Evolutionary conservation across 2,888 invertebrate species (phyloP).

Genomic region (Athalia rosae): DNA sequence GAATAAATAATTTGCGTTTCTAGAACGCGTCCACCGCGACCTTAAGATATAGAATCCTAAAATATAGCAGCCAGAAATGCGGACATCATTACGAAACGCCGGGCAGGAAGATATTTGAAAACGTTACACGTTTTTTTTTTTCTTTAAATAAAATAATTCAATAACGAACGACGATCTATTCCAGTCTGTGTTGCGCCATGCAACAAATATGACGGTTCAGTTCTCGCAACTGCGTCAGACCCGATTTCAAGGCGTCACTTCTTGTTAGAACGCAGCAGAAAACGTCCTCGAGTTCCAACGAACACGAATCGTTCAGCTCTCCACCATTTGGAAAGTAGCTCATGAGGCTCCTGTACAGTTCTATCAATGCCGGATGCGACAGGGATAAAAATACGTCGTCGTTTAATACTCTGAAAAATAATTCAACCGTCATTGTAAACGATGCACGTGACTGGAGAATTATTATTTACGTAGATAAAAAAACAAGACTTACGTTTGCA

Average conservation of each 20-base stretch:
- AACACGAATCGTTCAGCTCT: conserved; percentile 45
- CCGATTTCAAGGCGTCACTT: conserved; percentile 57
- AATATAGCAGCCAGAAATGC: too few relatives aligned
- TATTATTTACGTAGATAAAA: background rate
- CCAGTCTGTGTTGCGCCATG: conserved; percentile 52
- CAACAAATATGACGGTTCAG: conserved; percentile 63
- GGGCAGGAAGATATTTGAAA: too few relatives aligned
- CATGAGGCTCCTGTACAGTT: conserved; percentile 59
- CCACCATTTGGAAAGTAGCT: conserved; percentile 58
- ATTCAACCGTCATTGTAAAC: background rate
- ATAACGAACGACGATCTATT: too few relatives aligned
- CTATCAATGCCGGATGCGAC: conserved; percentile 56
- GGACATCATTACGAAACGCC: too few relatives aligned
- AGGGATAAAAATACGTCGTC: conserved; percentile 53
- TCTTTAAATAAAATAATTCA: too few relatives aligned
- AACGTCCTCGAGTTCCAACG: conserved; percentile 60
- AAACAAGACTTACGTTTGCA: conserved; percentile 59
- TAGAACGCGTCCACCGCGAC: too few relatives aligned
- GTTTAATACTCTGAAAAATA: conserved; percentile 59
- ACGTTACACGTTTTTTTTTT: too few relatives aligned
- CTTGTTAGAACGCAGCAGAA: conserved; percentile 64
- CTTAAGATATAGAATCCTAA: too few relatives aligned
- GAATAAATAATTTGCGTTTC: too few relatives aligned
- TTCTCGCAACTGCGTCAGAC: conserved; percentile 65
- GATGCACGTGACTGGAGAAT: conserved; percentile 9